Evolutionary conservation across 2,888 invertebrate genomes (phyloP).

Genomic region (Mythimna loreyi): DNA sequence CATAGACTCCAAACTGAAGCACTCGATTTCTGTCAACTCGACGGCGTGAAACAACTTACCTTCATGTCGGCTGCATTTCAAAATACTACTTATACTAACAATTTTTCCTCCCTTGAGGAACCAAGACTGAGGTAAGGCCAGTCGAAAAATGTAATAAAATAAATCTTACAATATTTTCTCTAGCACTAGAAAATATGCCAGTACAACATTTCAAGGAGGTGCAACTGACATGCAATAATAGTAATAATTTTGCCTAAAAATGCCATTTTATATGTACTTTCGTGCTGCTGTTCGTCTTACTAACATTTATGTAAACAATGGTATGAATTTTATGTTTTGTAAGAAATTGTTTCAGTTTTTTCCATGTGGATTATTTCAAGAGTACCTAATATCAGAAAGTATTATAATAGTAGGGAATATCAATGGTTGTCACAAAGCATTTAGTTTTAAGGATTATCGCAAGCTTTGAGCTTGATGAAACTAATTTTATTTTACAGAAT

Average conservation of each 20-base stretch:
- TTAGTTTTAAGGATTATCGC: constrained; percentile 76
- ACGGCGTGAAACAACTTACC: constrained; percentile 67
- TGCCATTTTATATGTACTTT: constrained; percentile 55
- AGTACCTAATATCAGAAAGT: constrained; percentile 55
- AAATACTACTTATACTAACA: constrained; percentile 21
- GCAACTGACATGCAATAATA: constrained; percentile 55
- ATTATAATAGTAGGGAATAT: constrained; percentile 62
- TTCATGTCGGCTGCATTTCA: constrained; percentile 66
- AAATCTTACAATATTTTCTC: constrained; percentile 21
- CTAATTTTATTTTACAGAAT: constrained; percentile 52
- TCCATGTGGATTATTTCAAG: constrained; percentile 54
- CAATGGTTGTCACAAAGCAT: constrained; percentile 79
- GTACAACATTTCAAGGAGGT: constrained; percentile 54
- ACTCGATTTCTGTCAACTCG: constrained; percentile 83
- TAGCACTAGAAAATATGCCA: constrained; percentile 31
- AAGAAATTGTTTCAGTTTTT: constrained; percentile 62
- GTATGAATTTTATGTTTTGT: constrained; percentile 59
- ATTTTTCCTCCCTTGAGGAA: constrained; percentile 25
- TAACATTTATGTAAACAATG: constrained; percentile 56
- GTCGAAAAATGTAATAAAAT: constrained; percentile 35
- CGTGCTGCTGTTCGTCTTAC: constrained; percentile 56
- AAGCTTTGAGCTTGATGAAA: constrained; percentile 71
- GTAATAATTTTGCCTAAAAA: constrained; percentile 54
- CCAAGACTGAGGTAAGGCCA: constrained; percentile 47
- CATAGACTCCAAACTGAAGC: constrained; percentile 94